These are phyloP conservation scores for Porites lutea DNA, from an alignment of 64 coral and sea anemone genomes.

Conservation along the genomic window DNA sequence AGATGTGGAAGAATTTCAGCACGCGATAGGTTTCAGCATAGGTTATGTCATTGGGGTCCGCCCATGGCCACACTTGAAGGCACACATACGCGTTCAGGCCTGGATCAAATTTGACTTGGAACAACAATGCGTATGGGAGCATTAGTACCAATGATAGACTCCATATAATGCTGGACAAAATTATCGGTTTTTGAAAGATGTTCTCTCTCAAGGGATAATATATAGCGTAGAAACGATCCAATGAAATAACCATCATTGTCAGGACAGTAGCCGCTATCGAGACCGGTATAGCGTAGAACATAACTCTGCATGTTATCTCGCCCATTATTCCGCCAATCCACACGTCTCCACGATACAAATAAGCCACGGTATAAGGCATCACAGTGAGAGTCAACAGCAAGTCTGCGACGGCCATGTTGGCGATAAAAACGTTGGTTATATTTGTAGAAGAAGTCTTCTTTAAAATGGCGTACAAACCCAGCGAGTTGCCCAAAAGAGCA, in stretches of 20 bases:
- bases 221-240: conserved; percentile 47
- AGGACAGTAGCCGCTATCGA: conserved; percentile 55
- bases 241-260: conserved; percentile 51
- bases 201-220: conserved; percentile 27
- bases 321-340: conserved; percentile 52
- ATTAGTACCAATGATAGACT: conserved; percentile 1
- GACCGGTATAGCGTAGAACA: conserved; percentile 23
- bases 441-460: not conserved
- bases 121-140: not conserved
- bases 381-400: conserved; percentile 41
- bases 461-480: not conserved
- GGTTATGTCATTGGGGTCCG: not conserved
- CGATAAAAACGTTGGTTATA: not conserved
- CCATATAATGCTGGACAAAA: conserved; percentile 41
- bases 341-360: not conserved
- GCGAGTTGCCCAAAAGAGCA: not conserved
- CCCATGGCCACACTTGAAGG: not conserved
- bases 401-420: conserved; percentile 48
- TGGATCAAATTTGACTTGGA: not conserved
- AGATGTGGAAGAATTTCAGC: conserved; percentile 37
- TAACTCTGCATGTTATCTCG: conserved; percentile 8
- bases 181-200: conserved; percentile 36
- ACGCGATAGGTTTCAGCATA: not conserved
- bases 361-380: conserved; percentile 53
- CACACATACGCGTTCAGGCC: not conserved